Base-by-base conservation (phyloP, 30 jellyfish, hydroid and myxozoan species). In the Pelagia noctiluca region DNA sequence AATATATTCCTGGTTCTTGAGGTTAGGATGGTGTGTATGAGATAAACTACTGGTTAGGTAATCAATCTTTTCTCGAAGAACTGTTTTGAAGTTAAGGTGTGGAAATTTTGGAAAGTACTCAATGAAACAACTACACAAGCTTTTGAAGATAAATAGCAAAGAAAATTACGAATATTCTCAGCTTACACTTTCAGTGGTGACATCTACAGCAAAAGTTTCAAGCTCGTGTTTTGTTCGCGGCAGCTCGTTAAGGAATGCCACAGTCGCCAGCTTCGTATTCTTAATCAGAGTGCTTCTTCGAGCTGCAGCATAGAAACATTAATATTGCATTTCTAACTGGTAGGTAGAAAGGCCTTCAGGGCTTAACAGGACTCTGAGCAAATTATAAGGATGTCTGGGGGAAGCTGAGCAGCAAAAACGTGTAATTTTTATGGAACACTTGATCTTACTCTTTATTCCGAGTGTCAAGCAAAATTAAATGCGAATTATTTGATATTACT, bases 231-330 rank as follows among this genome's bases (percentile, higher is more conserved):
- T 76, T 0, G 97, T 83, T 63, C 71, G 77, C 13, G 97, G 97
- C 3, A 90, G 92, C 35, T 90, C 97, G 61, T 71, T 84, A 3
- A 90, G 69, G 54, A 74, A 84, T 2, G 96, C 97, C 75, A 90
- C 97, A 16, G 91, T 75, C 3, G 97, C 50, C 52, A 90, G 89
- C 34, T 84, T 90, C 16, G 85, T 82, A 63, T 79, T 80, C 78
- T 90, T 90, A 16, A 90, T 78, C 66, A 90, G 62, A 11, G 73
- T 31, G 2, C 75, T 16, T 31, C 79, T 67, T 49, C 54, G 78
- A 19, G 52, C 90, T 83, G 78, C 3, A 30, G 57, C 68, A 52
- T 10, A 52, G 21, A 10, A 42, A 42, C 12, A 5, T 42, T 16
- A 16, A 42, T 42, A 5, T 42, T 8, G 16, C n/a, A n/a, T n/a